Conservation (phyloP, 2,113 vertebrate species). For the Pygoscelis antarcticus region DNA sequence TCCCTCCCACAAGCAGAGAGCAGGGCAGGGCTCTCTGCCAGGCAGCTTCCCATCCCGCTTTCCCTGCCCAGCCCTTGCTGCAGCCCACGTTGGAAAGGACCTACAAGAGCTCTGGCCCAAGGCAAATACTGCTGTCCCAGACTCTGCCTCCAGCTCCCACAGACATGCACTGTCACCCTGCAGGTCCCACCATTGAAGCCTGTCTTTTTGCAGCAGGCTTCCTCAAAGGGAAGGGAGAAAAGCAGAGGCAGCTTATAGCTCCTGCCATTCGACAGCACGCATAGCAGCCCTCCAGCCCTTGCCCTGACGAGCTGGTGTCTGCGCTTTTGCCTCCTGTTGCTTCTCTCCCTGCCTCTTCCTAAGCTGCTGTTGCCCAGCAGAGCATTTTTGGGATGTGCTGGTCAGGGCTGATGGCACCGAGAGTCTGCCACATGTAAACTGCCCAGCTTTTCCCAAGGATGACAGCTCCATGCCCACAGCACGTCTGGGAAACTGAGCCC, state of each 20-base stretch:
- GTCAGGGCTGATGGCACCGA: not conserved
- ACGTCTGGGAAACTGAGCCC: not conserved
- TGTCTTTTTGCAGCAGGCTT: not conserved
- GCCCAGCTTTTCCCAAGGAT: not conserved
- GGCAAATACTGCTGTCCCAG: not conserved
- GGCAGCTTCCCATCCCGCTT: not conserved
- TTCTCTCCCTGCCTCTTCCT: not conserved
- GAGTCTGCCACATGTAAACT: not conserved
- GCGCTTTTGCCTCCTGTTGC: not conserved
- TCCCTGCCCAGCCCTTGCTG: not conserved
- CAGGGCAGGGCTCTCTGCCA: not conserved
- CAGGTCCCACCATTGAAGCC: not conserved
- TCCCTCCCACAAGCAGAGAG: not conserved
- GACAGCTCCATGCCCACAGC: not conserved
- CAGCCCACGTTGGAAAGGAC: not conserved
- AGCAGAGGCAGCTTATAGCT: not conserved
- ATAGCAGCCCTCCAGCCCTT: not conserved
- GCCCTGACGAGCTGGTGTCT: not conserved
- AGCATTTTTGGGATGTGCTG: not conserved
- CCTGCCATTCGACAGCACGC: not conserved
- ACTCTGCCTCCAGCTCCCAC: not conserved
- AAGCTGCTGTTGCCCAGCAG: accelerated
- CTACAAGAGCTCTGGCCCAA: not conserved
- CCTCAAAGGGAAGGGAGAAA: not conserved
- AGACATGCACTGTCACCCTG: not conserved